Evolutionary conservation across 2,888 invertebrate species (phyloP).

Genomic region (Sepiola atlantica): DNA sequence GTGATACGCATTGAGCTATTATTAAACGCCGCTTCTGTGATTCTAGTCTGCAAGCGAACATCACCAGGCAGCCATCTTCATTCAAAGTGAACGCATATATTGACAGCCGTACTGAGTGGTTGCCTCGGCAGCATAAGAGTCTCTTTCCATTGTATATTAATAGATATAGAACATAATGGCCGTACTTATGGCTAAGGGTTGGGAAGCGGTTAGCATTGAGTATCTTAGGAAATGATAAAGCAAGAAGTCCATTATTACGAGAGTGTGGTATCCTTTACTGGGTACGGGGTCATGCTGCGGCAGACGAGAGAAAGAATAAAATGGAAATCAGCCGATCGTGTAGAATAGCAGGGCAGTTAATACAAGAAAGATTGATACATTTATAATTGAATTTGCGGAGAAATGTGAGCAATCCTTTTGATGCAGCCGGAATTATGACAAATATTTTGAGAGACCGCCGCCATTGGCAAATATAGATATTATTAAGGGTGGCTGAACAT

Average conservation of each 20-base stretch:
- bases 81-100: background rate
- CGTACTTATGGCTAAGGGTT: background rate
- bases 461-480: no score
- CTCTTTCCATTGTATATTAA: conserved; percentile 10
- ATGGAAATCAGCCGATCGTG: background rate
- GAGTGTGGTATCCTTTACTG: background rate
- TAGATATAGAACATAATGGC: background rate
- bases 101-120: background rate
- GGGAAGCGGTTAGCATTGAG: background rate
- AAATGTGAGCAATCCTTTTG: background rate
- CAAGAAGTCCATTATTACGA: background rate
- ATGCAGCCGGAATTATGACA: background rate
- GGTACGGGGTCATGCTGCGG: background rate
- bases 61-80: background rate
- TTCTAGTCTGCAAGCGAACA: background rate
- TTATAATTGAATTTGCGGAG: background rate
- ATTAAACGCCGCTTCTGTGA: background rate
- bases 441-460: no score
- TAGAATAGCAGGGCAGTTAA: background rate
- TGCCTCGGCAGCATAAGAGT: background rate
- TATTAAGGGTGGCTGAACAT: no score
- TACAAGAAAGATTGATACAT: background rate
- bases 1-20: background rate
- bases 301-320: background rate
- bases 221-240: background rate